Percentiles rank a stretch among this genome's conserved stretches.
Evolutionary conservation across 2,113 vertebrate genomes (phyloP).

Genomic region (Eubucco bourcierii): DNA sequence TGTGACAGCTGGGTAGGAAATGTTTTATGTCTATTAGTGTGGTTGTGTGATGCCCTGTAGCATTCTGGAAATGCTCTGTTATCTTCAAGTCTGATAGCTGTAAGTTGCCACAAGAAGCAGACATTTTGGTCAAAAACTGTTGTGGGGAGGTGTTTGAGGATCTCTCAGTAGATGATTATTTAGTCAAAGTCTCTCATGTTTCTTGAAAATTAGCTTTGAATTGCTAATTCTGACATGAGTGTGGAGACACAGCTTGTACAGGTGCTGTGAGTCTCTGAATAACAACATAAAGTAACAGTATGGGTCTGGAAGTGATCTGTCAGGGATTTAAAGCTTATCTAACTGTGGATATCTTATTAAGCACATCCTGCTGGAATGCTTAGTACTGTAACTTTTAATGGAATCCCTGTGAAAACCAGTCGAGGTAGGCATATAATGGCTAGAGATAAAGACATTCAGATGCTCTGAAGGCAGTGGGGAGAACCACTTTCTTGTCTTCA

Average conservation of each 20-base stretch:
- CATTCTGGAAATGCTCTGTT: background rate
- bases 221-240: background rate
- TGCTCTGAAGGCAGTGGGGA: background rate
- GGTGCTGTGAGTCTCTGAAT: background rate
- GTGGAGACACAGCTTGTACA: background rate
- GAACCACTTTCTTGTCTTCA: background rate
- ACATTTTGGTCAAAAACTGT: background rate
- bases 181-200: background rate
- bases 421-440: background rate
- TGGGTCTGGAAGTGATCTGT: background rate
- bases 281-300: background rate
- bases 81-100: background rate
- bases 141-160: background rate
- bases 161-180: background rate
- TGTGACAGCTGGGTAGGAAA: background rate
- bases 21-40: background rate
- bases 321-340: slow-evolving; percentile 12
- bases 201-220: background rate
- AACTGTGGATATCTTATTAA: background rate
- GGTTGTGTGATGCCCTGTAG: background rate
- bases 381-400: slow-evolving; percentile 38
- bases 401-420: slow-evolving; percentile 25
- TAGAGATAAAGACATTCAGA: background rate
- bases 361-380: background rate
- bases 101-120: background rate